Evolutionary conservation across 2,888 invertebrate genomes (phyloP).

Genomic region (Cheiracanthium punctorium): DNA sequence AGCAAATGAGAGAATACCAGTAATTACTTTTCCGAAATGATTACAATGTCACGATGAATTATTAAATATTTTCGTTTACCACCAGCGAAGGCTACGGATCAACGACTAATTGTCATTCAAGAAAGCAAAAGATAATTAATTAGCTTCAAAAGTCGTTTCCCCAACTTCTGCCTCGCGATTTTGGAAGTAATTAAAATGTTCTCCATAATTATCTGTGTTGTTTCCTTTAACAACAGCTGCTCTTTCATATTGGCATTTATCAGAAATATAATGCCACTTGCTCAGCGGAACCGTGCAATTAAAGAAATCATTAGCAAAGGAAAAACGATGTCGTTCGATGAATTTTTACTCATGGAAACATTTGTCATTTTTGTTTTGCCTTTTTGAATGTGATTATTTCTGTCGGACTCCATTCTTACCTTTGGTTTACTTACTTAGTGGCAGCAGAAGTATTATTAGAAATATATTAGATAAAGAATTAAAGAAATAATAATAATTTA

Average conservation of each 20-base stretch:
- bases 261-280: slow-evolving; percentile 59
- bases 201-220: slow-evolving; percentile 65
- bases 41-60: slow-evolving; percentile 65
- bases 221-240: slow-evolving; percentile 62
- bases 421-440: too few species aligned
- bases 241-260: slow-evolving; percentile 66
- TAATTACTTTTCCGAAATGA: slow-evolving; percentile 66
- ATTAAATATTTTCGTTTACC: slow-evolving; percentile 59
- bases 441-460: too few species aligned
- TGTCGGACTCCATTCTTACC: too few species aligned
- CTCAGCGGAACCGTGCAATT: slow-evolving; percentile 60
- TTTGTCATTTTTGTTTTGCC: neutral
- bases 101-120: slow-evolving; percentile 68
- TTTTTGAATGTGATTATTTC: too few species aligned
- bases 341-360: neutral
- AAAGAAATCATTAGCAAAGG: slow-evolving; percentile 65
- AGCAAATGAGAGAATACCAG: slow-evolving; percentile 34
- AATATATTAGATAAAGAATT: too few species aligned
- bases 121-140: slow-evolving; percentile 64
- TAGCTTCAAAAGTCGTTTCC: slow-evolving; percentile 58
- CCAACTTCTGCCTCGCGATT: slow-evolving; percentile 42
- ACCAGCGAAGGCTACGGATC: slow-evolving; percentile 56
- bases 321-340: slow-evolving; percentile 27
- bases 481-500: too few species aligned
- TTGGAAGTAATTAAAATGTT: slow-evolving; percentile 65